Conservation (phyloP, 53 echinoderm and acorn worm species). For the Zoroaster sp. region DNA sequence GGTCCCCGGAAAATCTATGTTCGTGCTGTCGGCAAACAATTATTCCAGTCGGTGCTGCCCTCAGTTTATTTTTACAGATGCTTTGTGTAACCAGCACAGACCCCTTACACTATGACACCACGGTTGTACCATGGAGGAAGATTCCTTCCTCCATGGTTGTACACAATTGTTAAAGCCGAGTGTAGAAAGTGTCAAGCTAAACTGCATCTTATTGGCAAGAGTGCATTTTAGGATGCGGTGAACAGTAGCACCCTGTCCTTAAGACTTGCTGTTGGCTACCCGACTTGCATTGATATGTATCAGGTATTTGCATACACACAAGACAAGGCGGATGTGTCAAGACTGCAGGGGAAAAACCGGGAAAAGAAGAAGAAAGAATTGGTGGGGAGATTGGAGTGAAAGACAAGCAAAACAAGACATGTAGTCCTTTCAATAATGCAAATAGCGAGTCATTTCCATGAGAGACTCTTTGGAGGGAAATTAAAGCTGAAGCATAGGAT, state of each 20-base stretch:
- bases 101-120: not conserved
- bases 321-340: not conserved
- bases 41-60: not conserved
- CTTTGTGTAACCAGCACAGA: not conserved
- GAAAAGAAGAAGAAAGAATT: not conserved
- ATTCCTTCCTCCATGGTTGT: not conserved
- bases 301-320: constrained; percentile 40
- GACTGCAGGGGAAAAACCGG: not conserved
- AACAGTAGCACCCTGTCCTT: not conserved
- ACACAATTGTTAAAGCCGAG: not conserved
- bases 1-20: not conserved
- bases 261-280: constrained; percentile 17
- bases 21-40: not conserved
- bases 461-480: constrained; percentile 45
- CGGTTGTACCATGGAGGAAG: not conserved
- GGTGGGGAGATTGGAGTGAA: not conserved
- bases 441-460: constrained; percentile 38
- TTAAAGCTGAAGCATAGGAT: constrained; percentile 10
- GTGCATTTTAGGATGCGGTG: constrained; percentile 6
- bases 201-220: constrained; percentile 50
- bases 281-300: constrained; percentile 35
- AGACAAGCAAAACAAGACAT: not conserved
- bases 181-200: not conserved
- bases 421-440: constrained; percentile 53
- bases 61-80: constrained; percentile 21